Base-by-base conservation (phyloP, 2,113 vertebrate genomes). In the Cyanoliseus patagonus region DNA sequence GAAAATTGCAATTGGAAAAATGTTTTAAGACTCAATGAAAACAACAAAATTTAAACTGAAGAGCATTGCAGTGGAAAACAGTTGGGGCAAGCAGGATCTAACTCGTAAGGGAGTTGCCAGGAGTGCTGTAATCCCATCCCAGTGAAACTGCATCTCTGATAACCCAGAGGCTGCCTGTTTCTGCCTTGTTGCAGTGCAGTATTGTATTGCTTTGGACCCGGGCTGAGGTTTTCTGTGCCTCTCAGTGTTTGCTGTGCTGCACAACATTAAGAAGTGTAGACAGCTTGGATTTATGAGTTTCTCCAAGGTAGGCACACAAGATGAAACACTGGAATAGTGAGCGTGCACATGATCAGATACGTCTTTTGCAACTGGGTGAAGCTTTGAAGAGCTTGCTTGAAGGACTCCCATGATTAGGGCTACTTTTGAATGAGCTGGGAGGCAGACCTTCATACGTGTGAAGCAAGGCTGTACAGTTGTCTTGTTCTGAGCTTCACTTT, bases 401-500 rank as follows among this genome's bases (percentile, higher is more conserved):
- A 89, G 57, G 62, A 72, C 64, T 87, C 55, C 42, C 23, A 2
- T n/a, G 22, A 17, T 31, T 23, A 68, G 55, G 17, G 27, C 61
- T 78, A 11, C 25, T 70, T 67, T 70, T 41, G 82, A 2, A 42
- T 23, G 31, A 72, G 42, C 47, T 1, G 0, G 19, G 42, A 77
- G 35, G 68, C 53, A 35, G 47, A 12, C 30, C 33, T 35, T 68
- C 7, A 15, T 37, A 19, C 7, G 1, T 41, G 41, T 61, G 49
- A 74, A 83, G 66, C 46, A 70, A 91, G 28, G 52, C 62, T 67
- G 3, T 52, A 31, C 24, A n/a, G 24, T 44, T 2, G 0, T 61
- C 42, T 59, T 73, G 53, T 66, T 91, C 44, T 44, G 47, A 93
- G 61, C 85, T 83, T 83, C 20, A 19, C 41, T 88, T 85, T 83